Percentiles rank a stretch among this genome's conserved stretches.
Conservation (phyloP, 2,888 invertebrate species). For the Mystacides longicornis region DNA sequence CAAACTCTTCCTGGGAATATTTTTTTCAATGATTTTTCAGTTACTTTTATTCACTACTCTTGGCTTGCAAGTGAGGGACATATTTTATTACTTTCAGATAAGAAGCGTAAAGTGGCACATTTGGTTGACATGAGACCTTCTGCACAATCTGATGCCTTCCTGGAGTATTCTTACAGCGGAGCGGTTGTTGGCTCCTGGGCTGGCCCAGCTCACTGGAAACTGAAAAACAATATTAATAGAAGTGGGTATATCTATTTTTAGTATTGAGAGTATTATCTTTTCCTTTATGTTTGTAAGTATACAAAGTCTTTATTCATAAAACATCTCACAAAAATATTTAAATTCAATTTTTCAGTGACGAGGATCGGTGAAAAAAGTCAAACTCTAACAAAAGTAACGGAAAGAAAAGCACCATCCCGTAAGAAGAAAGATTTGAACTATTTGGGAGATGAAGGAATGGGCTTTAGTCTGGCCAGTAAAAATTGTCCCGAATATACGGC, state of each 20-base stretch:
- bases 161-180: conserved; percentile 65
- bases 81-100: conserved; percentile 35
- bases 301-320: too few species aligned
- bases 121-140: conserved; percentile 53
- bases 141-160: conserved; percentile 40
- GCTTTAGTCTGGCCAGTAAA: conserved; percentile 30
- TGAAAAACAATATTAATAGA: conserved; percentile 44
- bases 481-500: conserved; percentile 36
- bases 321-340: neutral
- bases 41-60: too few species aligned
- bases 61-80: too few species aligned
- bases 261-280: too few species aligned
- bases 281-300: too few species aligned
- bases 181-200: conserved; percentile 63
- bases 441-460: conserved; percentile 36
- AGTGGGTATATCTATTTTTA: too few species aligned
- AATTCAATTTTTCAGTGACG: conserved; percentile 15
- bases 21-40: too few species aligned
- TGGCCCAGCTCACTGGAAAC: conserved; percentile 78
- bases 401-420: conserved; percentile 25
- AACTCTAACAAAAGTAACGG: conserved; percentile 14
- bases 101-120: conserved; percentile 33
- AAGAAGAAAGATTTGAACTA: conserved; percentile 43
- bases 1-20: too few species aligned
- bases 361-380: conserved; percentile 18